Evolutionary conservation across 2,113 vertebrate species (phyloP).

Genomic region (Microcebus lehilahytsara): DNA sequence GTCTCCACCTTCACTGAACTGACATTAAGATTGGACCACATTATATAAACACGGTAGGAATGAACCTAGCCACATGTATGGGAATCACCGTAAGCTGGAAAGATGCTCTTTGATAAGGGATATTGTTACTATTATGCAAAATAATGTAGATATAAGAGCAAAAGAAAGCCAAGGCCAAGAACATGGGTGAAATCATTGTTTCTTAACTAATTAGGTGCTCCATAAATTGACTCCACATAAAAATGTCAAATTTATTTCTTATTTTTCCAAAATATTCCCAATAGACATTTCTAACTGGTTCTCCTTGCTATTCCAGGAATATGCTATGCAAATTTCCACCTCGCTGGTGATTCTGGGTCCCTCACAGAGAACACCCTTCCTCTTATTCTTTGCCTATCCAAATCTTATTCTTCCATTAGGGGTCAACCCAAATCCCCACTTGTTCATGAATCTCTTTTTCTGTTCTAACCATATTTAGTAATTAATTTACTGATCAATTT

Average conservation of each 20-base stretch:
- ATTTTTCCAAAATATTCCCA: neutral
- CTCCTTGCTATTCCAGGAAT: neutral
- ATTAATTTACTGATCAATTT: neutral
- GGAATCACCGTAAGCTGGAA: neutral
- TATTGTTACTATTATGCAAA: neutral
- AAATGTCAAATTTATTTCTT: slow-evolving; percentile 21
- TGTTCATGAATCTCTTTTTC: slow-evolving; percentile 10
- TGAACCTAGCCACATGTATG: neutral
- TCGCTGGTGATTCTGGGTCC: neutral
- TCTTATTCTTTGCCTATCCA: neutral
- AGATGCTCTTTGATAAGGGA: neutral
- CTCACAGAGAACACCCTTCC: neutral
- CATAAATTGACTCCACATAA: neutral
- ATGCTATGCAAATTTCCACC: neutral
- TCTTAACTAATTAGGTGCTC: neutral
- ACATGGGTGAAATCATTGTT: neutral
- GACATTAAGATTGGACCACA: neutral
- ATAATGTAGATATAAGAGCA: neutral
- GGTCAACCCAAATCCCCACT: neutral
- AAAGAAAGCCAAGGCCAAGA: neutral
- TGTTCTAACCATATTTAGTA: neutral
- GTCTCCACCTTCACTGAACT: neutral
- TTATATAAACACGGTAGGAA: neutral
- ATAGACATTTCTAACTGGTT: neutral
- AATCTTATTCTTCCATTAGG: neutral